A percentile compares a stretch with the other conserved stretches of the same genome.
These are phyloP conservation scores for Portunus trituberculatus DNA, from an alignment of 1,140 invertebrate genomes.

Conservation along the genomic window DNA sequence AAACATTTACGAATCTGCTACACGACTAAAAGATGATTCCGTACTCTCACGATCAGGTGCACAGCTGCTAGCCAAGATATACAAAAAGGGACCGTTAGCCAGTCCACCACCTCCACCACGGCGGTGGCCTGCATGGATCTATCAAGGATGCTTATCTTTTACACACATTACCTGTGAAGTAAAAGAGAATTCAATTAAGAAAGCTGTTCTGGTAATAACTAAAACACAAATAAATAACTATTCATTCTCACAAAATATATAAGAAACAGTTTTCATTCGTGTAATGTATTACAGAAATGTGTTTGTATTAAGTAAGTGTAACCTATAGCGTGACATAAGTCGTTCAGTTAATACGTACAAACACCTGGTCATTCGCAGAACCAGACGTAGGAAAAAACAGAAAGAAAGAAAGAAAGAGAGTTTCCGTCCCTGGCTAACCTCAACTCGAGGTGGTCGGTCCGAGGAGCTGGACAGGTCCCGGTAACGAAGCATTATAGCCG, in stretches of 20 bases:
- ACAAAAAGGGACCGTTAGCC: too few species aligned
- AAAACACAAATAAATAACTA: neutral
- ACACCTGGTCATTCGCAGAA: neutral
- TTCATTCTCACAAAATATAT: neutral
- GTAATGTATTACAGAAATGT: too few species aligned
- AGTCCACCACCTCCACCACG: too few species aligned
- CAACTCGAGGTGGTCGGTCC: neutral
- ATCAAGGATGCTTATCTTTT: too few species aligned
- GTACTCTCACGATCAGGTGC: neutral
- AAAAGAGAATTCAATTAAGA: neutral
- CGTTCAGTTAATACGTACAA: too few species aligned
- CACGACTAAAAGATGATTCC: neutral
- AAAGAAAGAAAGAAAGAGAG: neutral
- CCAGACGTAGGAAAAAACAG: neutral
- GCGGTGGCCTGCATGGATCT: too few species aligned
- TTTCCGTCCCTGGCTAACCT: neutral
- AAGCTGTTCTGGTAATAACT: neutral
- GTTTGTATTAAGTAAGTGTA: too few species aligned
- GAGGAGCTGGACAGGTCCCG: slow-evolving; percentile 7
- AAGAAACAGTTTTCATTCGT: too few species aligned
- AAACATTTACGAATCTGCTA: neutral
- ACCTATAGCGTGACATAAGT: too few species aligned
- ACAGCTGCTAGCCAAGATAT: too few species aligned
- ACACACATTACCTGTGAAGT: neutral
- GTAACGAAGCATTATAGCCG: slow-evolving; percentile 47